Evolutionary conservation across 2,113 vertebrate genomes (phyloP), one percentile per base, ranked within the genome.

Genomic region (Rousettus leschenaultii): DNA sequence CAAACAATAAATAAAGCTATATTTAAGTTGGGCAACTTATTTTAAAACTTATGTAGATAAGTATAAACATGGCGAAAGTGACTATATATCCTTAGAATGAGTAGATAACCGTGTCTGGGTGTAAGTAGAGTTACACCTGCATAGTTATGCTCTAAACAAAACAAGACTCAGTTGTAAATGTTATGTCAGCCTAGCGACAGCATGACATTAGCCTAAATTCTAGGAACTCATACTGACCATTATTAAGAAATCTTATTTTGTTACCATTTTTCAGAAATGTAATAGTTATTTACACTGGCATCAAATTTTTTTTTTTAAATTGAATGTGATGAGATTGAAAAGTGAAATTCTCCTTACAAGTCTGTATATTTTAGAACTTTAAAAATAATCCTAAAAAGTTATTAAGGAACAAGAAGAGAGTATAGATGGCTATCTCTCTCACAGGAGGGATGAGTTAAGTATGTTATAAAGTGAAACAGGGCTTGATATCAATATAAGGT

Each of bases 251-350:
- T 77, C 28, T 38, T 63, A 24, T 28, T 10, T 89, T 30, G 7
- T 45, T 51, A 51, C 8, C 28, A 5, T 35, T 0, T 86, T 91
- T 90, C 24, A 96, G 84, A 89, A 97, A 85, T 21, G 19, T 1
- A 71, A 0, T 89, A 71, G 12, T 73, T 74, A 79, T 22, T 92
- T 83, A 83, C 11, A 88, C 9, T 63, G 57, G 1, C 51, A 92
- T 93, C n/a, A 93, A 97, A 87, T 73, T 5, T 18, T 19, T 80
- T 87, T 87, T 45, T 33, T 21, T 86, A 94, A 59, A 33, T 63
- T 66, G 92, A 87, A 55, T 8, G 6, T 93, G 3, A 95, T 74
- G 68, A 4, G 13, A 16, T 74, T 85, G 40, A 53, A 79, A 13
- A 95, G 1, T 86, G 11, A 94, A 90, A 86, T 0, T 13, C 5